Evolutionary conservation across 1,140 invertebrate genomes (phyloP).

Genomic region (Procambarus clarkii): DNA sequence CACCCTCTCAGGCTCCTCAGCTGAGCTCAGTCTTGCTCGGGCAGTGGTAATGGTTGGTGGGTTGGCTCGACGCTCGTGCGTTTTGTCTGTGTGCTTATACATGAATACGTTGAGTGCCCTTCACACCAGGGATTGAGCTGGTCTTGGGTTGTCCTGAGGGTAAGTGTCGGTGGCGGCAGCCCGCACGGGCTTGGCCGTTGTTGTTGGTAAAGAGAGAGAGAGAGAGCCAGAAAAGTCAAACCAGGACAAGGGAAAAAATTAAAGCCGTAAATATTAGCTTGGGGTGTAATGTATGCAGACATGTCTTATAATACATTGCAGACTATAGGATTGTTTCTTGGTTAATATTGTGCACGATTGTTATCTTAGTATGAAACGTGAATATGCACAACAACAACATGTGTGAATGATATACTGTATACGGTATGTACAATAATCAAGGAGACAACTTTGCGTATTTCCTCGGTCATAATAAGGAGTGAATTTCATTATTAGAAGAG

Average conservation of each 20-base stretch:
- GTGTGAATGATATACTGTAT: no score
- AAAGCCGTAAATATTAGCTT: not conserved
- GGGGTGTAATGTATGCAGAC: not conserved
- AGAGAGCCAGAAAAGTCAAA: not conserved
- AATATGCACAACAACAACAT: no score
- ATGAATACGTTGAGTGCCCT: not conserved
- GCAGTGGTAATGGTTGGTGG: not conserved
- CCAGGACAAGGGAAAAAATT: not conserved
- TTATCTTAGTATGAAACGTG: no score
- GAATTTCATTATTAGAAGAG: no score
- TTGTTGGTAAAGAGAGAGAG: not conserved
- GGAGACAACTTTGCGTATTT: no score
- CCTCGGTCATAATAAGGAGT: no score
- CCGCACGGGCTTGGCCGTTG: not conserved
- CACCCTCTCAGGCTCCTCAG: not conserved
- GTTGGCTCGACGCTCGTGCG: not conserved
- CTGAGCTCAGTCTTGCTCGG: conserved; percentile 17
- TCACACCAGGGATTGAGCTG: not conserved
- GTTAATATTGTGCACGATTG: no score
- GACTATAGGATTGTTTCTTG: no score
- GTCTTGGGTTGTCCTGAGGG: not conserved
- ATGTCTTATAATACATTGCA: no score
- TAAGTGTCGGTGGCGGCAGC: not conserved
- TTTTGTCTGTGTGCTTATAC: conserved; percentile 5
- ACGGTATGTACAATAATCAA: no score